A percentile compares a stretch with the other conserved stretches of the same genome.
These are phyloP conservation scores for Drosophila prolongata DNA, from an alignment of 2,888 invertebrate genomes.

Conservation along the genomic window DNA sequence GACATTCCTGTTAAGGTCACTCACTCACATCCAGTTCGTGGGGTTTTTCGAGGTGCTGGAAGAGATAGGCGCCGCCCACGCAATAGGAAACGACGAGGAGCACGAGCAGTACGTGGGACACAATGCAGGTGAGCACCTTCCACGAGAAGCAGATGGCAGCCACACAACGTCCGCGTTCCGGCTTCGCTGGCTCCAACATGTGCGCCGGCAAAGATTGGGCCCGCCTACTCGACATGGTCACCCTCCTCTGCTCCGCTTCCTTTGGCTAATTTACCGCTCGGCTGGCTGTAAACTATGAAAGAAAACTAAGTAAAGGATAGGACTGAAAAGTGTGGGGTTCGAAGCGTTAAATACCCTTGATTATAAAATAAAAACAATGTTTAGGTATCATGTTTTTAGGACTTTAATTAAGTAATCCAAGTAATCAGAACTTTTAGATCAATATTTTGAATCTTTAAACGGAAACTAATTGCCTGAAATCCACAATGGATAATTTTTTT, in stretches of 20 bases:
- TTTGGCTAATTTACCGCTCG: conserved; percentile 62
- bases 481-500: not conserved
- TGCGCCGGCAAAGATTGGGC: conserved; percentile 82
- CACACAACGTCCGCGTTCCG: conserved; percentile 81
- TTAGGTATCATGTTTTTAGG: too few relatives aligned
- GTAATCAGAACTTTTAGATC: not conserved
- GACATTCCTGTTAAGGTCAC: conserved; percentile 8
- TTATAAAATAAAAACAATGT: too few relatives aligned
- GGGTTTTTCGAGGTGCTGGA: conserved; percentile 90
- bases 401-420: too few relatives aligned
- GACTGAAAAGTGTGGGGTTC: not conserved
- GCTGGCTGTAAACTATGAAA: conserved; percentile 52
- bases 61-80: conserved; percentile 93
- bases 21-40: conserved; percentile 90
- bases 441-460: not conserved
- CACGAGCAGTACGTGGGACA: conserved; percentile 94
- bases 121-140: conserved; percentile 93
- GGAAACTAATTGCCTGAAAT: not conserved
- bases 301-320: conserved; percentile 35
- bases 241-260: conserved; percentile 23
- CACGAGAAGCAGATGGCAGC: conserved; percentile 86
- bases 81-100: conserved; percentile 95
- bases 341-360: conserved; percentile 2
- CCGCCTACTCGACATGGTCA: conserved; percentile 81
- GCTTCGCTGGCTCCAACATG: conserved; percentile 79